Conservation (phyloP, 2,113 vertebrate species). For the Tichodroma muraria region DNA sequence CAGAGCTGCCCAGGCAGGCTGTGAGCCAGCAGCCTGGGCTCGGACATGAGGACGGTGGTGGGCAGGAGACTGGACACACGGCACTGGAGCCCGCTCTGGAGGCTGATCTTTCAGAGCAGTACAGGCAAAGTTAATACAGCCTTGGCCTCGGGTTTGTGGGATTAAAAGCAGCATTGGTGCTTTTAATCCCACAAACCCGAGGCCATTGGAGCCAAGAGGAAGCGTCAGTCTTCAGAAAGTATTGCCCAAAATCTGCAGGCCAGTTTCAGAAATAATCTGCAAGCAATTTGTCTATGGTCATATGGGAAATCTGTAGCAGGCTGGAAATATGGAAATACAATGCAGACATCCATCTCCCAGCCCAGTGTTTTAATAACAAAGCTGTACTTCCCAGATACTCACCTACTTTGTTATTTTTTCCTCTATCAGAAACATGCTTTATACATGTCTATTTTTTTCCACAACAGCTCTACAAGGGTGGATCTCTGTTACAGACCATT, state of each 20-base stretch:
- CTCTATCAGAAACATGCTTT: neutral
- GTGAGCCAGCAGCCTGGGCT: neutral
- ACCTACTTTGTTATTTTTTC: slow-evolving; percentile 30
- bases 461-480: neutral
- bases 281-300: neutral
- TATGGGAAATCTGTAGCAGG: neutral
- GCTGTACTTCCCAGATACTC: slow-evolving; percentile 8
- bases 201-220: neutral
- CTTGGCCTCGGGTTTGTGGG: neutral
- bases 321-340: neutral
- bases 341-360: neutral
- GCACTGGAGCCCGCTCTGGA: fast-evolving
- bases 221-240: neutral
- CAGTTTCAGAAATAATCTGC: neutral
- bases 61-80: neutral
- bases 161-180: neutral
- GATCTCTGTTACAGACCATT: neutral
- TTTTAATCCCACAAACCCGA: no score
- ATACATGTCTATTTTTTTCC: neutral
- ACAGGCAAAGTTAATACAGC: neutral
- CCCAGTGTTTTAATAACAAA: slow-evolving; percentile 9
- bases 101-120: neutral
- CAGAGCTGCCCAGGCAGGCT: neutral
- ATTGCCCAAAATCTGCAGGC: neutral
- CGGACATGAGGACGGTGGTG: fast-evolving